Base-by-base conservation (phyloP, 2,888 invertebrate genomes). In the Pilophorus perplexus region DNA sequence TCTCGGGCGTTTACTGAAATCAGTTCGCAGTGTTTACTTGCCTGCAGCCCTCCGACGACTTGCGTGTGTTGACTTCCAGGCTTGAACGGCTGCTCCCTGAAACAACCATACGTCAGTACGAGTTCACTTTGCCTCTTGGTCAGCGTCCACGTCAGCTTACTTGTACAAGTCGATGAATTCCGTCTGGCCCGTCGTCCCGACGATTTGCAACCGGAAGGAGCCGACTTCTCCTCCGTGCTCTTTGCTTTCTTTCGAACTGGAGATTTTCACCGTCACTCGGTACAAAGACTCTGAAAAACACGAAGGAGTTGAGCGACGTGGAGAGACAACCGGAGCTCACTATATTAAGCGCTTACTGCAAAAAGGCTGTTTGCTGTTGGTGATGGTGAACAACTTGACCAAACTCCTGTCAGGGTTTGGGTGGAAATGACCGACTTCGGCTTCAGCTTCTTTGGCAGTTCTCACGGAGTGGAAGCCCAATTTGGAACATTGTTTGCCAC, bases 211-310 rank as follows among this genome's bases (percentile, higher is more conserved):
- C 0, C 83, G 81, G 2, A 91, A 80, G 69, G 85, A 84, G 1
- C 91, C 90, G 2, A 89, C 83, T 75, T 91, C 91, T 0, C 90
- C 90, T 0, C 89, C 90, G 74, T 90, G 89, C 2, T 79, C 76
- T 62, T 81, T 76, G 74, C 89, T 90, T 72, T 86, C 87, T 20
- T 84, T 81, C 0, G 86, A 85, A 70, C 85, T 85, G 0, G 90
- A 88, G 48, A 93, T 85, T 70, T 85, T 84, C 14, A 92, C 80
- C 0, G 83, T 84, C 8, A 93, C 81, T 74, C 85, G 83, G 74
- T 91, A 93, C 75, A 93, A 92, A 3, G 84, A 84, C 73, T 85
- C 92, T 91, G 78, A 1, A 81, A 46, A 1, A 12, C 1, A n/a
- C n/a, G n/a, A n/a, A n/a, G n/a, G n/a, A n/a, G n/a, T n/a, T n/a